A percentile compares a stretch with the other conserved stretches of the same genome.
Evolutionary conservation across 2,888 invertebrate genomes (phyloP).

Genomic region (Hylaea fasciaria): DNA sequence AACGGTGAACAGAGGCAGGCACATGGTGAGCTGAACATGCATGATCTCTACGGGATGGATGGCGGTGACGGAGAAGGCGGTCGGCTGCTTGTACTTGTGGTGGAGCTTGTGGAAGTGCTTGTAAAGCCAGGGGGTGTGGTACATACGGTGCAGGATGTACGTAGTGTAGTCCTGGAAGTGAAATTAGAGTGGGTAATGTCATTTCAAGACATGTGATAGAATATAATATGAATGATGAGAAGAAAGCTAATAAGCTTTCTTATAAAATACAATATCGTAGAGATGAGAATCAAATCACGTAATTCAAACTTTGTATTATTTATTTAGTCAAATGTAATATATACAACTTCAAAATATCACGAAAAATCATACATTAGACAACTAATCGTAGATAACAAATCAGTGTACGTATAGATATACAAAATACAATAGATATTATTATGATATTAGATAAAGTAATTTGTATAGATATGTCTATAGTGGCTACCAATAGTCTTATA

Average conservation of each 20-base stretch:
- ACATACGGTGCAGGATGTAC: constrained; percentile 87
- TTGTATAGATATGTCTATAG: too few species aligned
- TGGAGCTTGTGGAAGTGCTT: constrained; percentile 90
- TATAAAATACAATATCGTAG: too few species aligned
- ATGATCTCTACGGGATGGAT: constrained; percentile 89
- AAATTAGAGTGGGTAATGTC: background rate
- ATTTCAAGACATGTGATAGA: background rate
- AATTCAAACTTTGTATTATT: background rate
- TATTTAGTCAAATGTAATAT: background rate
- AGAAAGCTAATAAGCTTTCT: background rate
- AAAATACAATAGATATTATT: too few species aligned
- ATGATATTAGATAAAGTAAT: too few species aligned
- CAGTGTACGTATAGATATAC: too few species aligned
- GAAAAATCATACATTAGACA: too few species aligned
- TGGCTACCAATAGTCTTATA: too few species aligned
- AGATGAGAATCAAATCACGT: too few species aligned
- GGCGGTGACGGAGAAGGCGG: constrained; percentile 90
- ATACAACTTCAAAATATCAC: constrained; percentile 1
- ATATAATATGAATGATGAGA: background rate
- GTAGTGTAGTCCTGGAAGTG: constrained; percentile 85
- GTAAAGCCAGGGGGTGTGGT: constrained; percentile 88
- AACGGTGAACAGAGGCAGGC: constrained; percentile 86
- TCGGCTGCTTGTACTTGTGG: constrained; percentile 91
- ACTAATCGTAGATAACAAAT: too few species aligned
- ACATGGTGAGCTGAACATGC: constrained; percentile 85